These are phyloP conservation scores for Pangasius sanitwongsei DNA, from an alignment of 2,797 vertebrate species.

Conservation along the genomic window DNA sequence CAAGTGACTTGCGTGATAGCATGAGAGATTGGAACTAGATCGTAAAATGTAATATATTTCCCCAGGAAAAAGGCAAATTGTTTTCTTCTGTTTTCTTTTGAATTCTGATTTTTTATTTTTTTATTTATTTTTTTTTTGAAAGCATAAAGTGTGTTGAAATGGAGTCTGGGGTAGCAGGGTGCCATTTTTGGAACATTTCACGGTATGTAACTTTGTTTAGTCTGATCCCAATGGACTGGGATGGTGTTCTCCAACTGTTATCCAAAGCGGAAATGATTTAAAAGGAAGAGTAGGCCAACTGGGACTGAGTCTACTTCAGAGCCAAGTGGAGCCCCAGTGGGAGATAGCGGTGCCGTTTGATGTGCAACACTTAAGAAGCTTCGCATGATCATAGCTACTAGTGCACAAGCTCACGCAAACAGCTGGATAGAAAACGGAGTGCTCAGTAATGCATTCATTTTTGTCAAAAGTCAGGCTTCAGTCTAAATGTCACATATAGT, in stretches of 20 bases:
- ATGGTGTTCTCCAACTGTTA: slow-evolving; percentile 48
- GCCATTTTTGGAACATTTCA: slow-evolving; percentile 29
- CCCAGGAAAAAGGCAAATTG: not conserved
- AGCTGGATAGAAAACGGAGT: slow-evolving; percentile 61
- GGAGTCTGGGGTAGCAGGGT: not conserved
- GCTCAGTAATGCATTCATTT: slow-evolving; percentile 50
- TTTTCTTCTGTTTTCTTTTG: slow-evolving; percentile 4
- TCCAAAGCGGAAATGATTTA: slow-evolving; percentile 52
- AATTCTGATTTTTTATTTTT: not conserved
- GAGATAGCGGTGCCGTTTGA: slow-evolving; percentile 60
- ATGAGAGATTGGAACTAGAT: not conserved
- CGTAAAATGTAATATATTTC: not conserved
- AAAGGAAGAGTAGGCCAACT: slow-evolving; percentile 43
- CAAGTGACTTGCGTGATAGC: not conserved
- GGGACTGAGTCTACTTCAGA: slow-evolving; percentile 56
- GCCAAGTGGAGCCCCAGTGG: slow-evolving; percentile 45
- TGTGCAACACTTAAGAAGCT: slow-evolving; percentile 59
- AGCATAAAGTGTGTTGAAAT: not conserved
- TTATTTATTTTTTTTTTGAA: too few relatives aligned
- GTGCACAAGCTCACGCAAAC: slow-evolving; percentile 42
- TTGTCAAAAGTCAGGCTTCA: slow-evolving; percentile 57
- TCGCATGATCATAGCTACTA: slow-evolving; percentile 56
- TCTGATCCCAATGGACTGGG: slow-evolving; percentile 46
- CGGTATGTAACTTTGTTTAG: slow-evolving; percentile 36
- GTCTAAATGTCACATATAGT: slow-evolving; percentile 65